These are phyloP conservation scores for Spinus pinus DNA, from an alignment of 2,797 vertebrate species.

Conservation along the genomic window DNA sequence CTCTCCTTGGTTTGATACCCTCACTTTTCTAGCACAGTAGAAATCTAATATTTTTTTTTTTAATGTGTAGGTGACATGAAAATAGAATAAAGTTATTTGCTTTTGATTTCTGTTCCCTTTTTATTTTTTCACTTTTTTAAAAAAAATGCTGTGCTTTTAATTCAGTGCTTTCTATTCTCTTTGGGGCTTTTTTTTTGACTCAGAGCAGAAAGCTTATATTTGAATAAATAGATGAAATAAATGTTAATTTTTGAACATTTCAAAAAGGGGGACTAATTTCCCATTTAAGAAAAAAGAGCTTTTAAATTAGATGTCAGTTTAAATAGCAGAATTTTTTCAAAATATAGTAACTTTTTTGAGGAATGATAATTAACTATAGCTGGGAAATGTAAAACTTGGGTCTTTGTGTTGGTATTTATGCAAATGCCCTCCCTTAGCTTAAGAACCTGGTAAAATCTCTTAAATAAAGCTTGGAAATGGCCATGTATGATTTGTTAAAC, in stretches of 20 bases:
- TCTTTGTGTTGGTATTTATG: background rate
- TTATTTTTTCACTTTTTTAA: background rate
- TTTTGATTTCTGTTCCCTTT: background rate
- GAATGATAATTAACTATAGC: background rate
- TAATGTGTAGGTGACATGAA: background rate
- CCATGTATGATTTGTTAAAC: background rate
- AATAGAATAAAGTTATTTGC: background rate
- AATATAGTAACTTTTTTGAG: background rate
- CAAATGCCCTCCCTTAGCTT: background rate
- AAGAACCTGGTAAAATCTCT: background rate
- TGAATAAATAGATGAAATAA: background rate
- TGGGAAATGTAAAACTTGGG: background rate
- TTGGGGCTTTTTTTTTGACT: fast-evolving
- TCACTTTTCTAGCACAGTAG: background rate
- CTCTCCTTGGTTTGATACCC: background rate
- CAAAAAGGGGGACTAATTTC: background rate
- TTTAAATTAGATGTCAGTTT: background rate
- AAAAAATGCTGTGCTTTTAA: background rate
- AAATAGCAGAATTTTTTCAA: background rate
- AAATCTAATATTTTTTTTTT: background rate
- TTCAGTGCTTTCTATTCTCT: background rate
- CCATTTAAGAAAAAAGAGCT: background rate
- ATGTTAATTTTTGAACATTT: background rate
- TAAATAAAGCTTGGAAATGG: background rate
- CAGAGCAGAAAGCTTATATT: background rate